A percentile compares a stretch with the other conserved stretches of the same genome.
These are phyloP conservation scores for Prionailurus bengalensis DNA, from an alignment of 2,113 vertebrate genomes.

Conservation along the genomic window DNA sequence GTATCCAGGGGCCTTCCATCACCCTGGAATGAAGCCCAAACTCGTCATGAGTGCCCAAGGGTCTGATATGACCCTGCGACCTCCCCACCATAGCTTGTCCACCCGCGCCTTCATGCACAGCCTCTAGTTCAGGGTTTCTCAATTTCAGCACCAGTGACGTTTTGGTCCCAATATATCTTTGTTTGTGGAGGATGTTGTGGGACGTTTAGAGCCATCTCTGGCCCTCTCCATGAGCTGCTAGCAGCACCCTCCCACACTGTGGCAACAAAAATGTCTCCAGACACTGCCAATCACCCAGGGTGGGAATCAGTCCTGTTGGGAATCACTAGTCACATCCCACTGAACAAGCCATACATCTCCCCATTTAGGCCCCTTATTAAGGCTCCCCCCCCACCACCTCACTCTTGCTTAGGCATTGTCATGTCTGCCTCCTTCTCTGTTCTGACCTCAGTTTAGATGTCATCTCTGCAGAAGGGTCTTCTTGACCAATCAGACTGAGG, in stretches of 20 bases:
- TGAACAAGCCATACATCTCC: background rate
- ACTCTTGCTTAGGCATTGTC: background rate
- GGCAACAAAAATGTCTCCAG: background rate
- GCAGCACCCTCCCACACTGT: background rate
- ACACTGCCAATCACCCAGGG: background rate
- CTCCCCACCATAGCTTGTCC: background rate
- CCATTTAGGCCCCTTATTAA: accelerated
- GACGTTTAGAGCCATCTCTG: background rate
- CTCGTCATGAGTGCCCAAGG: background rate
- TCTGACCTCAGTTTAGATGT: background rate
- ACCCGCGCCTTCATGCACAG: accelerated
- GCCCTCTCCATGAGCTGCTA: background rate
- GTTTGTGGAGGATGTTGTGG: background rate
- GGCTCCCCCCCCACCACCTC: accelerated
- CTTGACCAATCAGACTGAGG: background rate
- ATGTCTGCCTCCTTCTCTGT: background rate
- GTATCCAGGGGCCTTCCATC: background rate
- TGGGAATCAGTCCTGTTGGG: background rate
- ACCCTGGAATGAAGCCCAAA: background rate
- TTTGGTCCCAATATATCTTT: background rate
- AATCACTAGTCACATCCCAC: background rate
- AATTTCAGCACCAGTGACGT: background rate
- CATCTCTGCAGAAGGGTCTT: background rate
- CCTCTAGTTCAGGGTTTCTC: background rate
- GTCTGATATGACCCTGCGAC: accelerated